Evolutionary conservation across 2,888 invertebrate species (phyloP).

Genomic region (Pycnomerus fuliginosus): DNA sequence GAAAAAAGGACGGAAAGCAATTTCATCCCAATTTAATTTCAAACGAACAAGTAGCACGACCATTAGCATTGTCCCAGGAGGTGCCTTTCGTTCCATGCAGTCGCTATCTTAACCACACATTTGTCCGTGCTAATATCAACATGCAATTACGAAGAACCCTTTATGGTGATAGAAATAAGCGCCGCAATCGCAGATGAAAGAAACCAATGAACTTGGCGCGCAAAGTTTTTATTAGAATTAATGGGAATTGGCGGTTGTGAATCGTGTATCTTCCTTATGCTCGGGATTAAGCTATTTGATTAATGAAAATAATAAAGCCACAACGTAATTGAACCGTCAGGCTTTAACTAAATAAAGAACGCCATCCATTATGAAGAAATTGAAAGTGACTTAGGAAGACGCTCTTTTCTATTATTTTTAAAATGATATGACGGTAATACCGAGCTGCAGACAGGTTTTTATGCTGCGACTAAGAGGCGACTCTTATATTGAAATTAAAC

Average conservation of each 20-base stretch:
- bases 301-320: slow-evolving; percentile 20
- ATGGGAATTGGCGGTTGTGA: slow-evolving; percentile 10
- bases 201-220: slow-evolving; percentile 11
- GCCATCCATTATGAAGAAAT: too few relatives aligned
- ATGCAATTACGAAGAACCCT: slow-evolving; percentile 20
- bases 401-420: too few relatives aligned
- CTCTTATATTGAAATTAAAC: too few relatives aligned
- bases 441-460: too few relatives aligned
- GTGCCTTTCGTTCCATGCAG: slow-evolving; percentile 8
- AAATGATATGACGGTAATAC: too few relatives aligned
- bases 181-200: slow-evolving; percentile 8
- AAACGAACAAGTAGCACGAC: slow-evolving; percentile 21
- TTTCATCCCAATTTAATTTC: slow-evolving; percentile 26
- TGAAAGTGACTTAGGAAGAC: too few relatives aligned
- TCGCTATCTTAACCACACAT: slow-evolving; percentile 15
- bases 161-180: slow-evolving; percentile 8
- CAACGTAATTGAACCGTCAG: slow-evolving; percentile 11
- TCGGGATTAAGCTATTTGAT: slow-evolving; percentile 18
- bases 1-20: slow-evolving; percentile 18
- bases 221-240: slow-evolving; percentile 20
- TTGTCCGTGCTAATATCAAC: slow-evolving; percentile 22
- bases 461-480: too few relatives aligned
- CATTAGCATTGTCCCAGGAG: slow-evolving; percentile 23
- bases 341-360: slow-evolving; percentile 10
- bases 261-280: slow-evolving; percentile 19